Evolutionary conservation across 2,113 vertebrate species (phyloP).

Genomic region (Balaenoptera acutorostrata): DNA sequence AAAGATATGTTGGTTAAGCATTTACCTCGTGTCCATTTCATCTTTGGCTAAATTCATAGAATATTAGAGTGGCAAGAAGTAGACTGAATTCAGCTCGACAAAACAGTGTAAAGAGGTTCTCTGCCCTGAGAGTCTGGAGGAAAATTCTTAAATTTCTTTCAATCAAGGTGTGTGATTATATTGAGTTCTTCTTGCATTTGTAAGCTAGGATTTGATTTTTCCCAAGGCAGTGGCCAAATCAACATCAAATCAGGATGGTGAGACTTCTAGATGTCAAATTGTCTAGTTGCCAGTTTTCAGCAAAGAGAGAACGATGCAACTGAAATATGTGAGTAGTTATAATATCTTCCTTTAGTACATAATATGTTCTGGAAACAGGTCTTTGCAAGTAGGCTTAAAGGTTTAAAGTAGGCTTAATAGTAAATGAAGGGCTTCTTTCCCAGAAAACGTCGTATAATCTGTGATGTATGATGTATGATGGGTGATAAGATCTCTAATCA

Average conservation of each 20-base stretch:
- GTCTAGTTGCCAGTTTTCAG: background rate
- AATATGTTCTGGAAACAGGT: background rate
- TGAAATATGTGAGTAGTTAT: background rate
- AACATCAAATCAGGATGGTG: background rate
- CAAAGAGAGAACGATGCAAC: background rate
- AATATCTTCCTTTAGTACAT: background rate
- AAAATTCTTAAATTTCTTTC: background rate
- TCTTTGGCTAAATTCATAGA: background rate
- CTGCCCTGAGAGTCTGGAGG: background rate
- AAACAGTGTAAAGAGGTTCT: background rate
- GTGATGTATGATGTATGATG: background rate
- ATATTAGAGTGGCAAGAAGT: background rate
- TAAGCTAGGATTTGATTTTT: background rate
- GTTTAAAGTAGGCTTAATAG: background rate
- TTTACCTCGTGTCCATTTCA: background rate
- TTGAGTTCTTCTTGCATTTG: background rate
- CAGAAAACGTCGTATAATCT: background rate
- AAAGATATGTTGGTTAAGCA: background rate
- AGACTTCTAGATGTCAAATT: background rate
- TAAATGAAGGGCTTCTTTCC: slow-evolving; percentile 1
- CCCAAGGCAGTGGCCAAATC: background rate
- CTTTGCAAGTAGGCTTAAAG: background rate
- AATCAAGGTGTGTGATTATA: background rate
- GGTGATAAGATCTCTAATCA: background rate
- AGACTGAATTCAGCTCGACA: background rate